phyloP scores from a whole-genome alignment of 1,140 invertebrate genomes.

The Steinernema khuongi region DNA sequence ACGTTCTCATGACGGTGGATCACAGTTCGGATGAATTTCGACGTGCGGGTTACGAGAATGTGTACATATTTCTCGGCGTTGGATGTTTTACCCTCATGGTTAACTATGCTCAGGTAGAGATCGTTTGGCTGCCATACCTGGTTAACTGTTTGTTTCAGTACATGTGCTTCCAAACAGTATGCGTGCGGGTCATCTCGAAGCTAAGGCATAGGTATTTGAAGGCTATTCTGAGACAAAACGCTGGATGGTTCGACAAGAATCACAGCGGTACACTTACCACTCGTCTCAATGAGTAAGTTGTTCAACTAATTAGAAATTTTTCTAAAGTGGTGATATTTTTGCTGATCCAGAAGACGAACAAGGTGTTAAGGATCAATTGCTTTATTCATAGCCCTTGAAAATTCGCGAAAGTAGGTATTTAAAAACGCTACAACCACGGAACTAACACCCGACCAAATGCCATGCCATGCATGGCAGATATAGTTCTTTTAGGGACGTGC shows the following conservation, averaged over 20 bases:
- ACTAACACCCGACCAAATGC: too few relatives aligned
- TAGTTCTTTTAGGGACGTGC: too few relatives aligned
- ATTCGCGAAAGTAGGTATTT: conserved; percentile 25
- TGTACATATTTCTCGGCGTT: conserved; percentile 40
- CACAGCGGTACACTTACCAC: conserved; percentile 78
- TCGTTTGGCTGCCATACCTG: conserved; percentile 22
- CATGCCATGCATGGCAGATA: too few relatives aligned
- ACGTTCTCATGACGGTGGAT: conserved; percentile 32
- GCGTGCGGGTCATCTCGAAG: conserved; percentile 67
- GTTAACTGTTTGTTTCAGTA: conserved; percentile 48
- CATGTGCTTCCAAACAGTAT: conserved; percentile 59
- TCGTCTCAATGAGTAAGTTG: conserved; percentile 77
- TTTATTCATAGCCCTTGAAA: too few relatives aligned
- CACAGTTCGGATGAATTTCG: conserved; percentile 24
- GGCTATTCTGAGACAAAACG: conserved; percentile 76
- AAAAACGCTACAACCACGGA: too few relatives aligned
- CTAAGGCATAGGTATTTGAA: conserved; percentile 70
- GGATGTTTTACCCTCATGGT: conserved; percentile 28
- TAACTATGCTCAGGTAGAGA: conserved; percentile 37
- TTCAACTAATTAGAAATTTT: conserved; percentile 10
- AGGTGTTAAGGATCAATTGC: too few relatives aligned
- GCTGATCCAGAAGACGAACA: too few relatives aligned
- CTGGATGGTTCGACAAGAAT: conserved; percentile 81
- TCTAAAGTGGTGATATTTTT: too few relatives aligned
- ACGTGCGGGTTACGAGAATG: conserved; percentile 35